Evolutionary conservation across 2,888 invertebrate species (phyloP).

Genomic region (Pseudanteris insignis): DNA sequence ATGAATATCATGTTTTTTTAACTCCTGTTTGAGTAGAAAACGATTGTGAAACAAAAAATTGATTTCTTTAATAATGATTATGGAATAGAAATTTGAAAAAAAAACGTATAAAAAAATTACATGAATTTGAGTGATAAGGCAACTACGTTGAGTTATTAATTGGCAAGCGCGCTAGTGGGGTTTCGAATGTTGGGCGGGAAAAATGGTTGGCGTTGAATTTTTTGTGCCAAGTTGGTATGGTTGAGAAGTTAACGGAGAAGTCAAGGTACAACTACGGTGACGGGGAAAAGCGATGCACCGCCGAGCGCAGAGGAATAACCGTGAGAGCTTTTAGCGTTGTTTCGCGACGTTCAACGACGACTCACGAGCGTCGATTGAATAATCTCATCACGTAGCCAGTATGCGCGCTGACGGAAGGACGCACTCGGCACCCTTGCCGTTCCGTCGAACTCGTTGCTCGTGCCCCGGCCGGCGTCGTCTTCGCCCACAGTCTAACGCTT

Average conservation of each 20-base stretch:
- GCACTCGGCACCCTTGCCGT: slow-evolving; percentile 17
- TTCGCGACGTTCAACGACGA: slow-evolving; percentile 41
- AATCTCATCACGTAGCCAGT: slow-evolving; percentile 45
- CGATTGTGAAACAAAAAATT: too few species aligned
- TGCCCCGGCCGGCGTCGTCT: slow-evolving; percentile 21
- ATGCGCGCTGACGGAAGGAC: slow-evolving; percentile 35
- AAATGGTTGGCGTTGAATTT: background rate
- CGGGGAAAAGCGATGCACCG: slow-evolving; percentile 34
- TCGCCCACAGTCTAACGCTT: slow-evolving; percentile 34
- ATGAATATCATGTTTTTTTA: too few species aligned
- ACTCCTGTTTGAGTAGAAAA: too few species aligned
- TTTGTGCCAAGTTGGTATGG: background rate
- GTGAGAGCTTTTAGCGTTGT: slow-evolving; percentile 43
- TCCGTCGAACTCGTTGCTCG: too few species aligned
- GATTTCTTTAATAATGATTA: too few species aligned
- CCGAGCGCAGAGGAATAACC: slow-evolving; percentile 40
- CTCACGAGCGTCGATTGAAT: slow-evolving; percentile 39
- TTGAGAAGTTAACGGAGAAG: slow-evolving; percentile 36
- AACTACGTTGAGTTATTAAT: background rate
- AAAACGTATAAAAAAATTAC: too few species aligned
- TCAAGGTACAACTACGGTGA: slow-evolving; percentile 34
- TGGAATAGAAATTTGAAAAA: too few species aligned
- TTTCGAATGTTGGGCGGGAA: background rate
- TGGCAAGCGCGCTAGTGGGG: background rate
- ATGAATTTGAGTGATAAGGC: too few species aligned